These are phyloP conservation scores for Corella eumyota DNA, from an alignment of 23 tunicate genomes.

Conservation along the genomic window DNA sequence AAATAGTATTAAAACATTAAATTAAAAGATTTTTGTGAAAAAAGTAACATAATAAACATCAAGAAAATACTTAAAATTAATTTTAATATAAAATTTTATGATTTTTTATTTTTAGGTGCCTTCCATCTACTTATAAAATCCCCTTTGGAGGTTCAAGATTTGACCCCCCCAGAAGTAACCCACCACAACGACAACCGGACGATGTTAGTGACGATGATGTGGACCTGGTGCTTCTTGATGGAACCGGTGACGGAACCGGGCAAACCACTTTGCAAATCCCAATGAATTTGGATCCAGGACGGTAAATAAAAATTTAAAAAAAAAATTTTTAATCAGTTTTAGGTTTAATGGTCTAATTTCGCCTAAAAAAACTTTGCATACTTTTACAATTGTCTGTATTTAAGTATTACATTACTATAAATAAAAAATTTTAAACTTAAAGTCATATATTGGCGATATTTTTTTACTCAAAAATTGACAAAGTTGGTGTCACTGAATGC, in stretches of 20 bases:
- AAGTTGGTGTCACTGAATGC: no score
- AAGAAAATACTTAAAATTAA: no score
- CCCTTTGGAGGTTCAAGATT: slow-evolving; percentile 15
- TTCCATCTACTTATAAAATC: slow-evolving; percentile 17
- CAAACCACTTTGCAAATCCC: slow-evolving; percentile 23
- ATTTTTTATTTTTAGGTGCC: slow-evolving; percentile 9
- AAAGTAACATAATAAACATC: not conserved
- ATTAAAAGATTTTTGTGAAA: not conserved
- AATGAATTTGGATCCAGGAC: slow-evolving; percentile 54
- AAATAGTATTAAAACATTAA: no score
- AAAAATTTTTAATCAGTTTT: not conserved
- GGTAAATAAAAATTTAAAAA: slow-evolving; percentile 14
- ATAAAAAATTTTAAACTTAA: no score
- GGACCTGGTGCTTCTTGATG: slow-evolving; percentile 23
- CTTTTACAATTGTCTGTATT: no score
- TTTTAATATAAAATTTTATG: not conserved
- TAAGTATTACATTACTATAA: no score
- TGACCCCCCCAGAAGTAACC: slow-evolving; percentile 3
- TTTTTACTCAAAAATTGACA: no score
- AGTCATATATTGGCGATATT: no score
- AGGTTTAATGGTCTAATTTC: no score
- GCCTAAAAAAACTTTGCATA: no score
- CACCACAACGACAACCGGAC: not conserved
- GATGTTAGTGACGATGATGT: slow-evolving; percentile 4
- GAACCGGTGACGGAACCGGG: not conserved